Evolutionary conservation across 64 coral and sea anemone genomes (phyloP).

Genomic region (Montipora sp.): DNA sequence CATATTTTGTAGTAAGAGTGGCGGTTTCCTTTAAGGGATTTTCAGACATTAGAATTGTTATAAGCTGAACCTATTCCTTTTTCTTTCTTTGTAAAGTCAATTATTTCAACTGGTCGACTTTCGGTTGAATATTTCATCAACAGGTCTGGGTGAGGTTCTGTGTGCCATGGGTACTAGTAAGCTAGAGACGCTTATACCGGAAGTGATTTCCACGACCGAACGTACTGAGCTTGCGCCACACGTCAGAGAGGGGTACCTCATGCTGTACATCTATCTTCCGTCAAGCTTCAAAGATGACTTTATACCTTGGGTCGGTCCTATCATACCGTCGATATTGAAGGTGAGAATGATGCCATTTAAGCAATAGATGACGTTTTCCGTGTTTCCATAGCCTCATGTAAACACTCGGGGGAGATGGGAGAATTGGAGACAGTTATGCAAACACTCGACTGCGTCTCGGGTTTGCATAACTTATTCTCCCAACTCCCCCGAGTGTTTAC

Average conservation of each 20-base stretch:
- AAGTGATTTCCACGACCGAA: constrained; percentile 92
- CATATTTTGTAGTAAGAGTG: too few species aligned
- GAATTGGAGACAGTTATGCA: too few species aligned
- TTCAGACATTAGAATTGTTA: too few species aligned
- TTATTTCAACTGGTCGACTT: background rate
- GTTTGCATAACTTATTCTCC: too few species aligned
- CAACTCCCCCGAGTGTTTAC: too few species aligned
- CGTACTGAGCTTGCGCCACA: constrained; percentile 85
- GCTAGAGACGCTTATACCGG: constrained; percentile 92
- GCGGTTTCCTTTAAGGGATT: background rate
- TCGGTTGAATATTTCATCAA: background rate
- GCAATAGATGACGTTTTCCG: too few species aligned
- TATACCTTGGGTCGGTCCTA: constrained; percentile 82
- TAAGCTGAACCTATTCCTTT: background rate
- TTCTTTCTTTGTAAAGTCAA: background rate
- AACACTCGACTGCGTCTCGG: too few species aligned
- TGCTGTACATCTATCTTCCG: constrained; percentile 98
- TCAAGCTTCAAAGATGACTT: constrained; percentile 83
- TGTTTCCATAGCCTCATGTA: too few species aligned
- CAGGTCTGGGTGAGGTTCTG: constrained; percentile 95
- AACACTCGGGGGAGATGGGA: too few species aligned
- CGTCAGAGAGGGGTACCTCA: constrained; percentile 91
- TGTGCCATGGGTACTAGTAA: constrained; percentile 85
- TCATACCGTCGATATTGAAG: constrained; percentile 94
- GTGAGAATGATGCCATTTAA: constrained; percentile 7